Evolutionary conservation across 2,797 vertebrate genomes (phyloP).

Genomic region (Crax fasciolata): DNA sequence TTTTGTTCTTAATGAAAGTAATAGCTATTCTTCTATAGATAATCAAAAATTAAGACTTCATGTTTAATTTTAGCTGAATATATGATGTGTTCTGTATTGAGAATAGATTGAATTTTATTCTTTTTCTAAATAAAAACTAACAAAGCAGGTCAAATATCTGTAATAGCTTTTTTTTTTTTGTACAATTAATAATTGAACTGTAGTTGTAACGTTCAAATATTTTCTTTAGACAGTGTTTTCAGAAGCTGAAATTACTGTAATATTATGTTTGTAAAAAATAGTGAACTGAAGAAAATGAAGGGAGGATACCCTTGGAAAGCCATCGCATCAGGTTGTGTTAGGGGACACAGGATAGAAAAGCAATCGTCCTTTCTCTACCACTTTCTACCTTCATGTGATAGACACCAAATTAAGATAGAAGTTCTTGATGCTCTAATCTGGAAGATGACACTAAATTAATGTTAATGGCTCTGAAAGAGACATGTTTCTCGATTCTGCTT

Average conservation of each 20-base stretch:
- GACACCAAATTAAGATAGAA: neutral
- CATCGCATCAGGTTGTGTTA: neutral
- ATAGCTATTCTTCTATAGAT: neutral
- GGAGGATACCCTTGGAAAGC: neutral
- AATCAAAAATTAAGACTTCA: neutral
- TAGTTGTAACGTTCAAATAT: neutral
- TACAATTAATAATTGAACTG: no score
- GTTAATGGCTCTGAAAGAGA: neutral
- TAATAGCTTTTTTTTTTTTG: neutral
- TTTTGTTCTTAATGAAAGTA: neutral
- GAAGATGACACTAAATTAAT: neutral
- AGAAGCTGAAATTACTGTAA: neutral
- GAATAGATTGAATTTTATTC: neutral
- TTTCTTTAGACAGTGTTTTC: neutral
- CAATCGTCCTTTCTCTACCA: neutral
- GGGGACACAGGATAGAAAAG: neutral
- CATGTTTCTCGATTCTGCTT: neutral
- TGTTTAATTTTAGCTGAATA: neutral
- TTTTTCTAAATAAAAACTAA: neutral
- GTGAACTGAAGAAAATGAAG: neutral
- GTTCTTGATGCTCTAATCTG: neutral
- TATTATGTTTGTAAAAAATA: neutral
- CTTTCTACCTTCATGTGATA: neutral
- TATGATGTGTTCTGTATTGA: neutral
- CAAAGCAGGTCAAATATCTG: neutral